Percentiles rank a stretch among this genome's conserved stretches.
Evolutionary conservation across 53 echinoderm and acorn worm species (phyloP).

Genomic region (Zoroaster sp.): DNA sequence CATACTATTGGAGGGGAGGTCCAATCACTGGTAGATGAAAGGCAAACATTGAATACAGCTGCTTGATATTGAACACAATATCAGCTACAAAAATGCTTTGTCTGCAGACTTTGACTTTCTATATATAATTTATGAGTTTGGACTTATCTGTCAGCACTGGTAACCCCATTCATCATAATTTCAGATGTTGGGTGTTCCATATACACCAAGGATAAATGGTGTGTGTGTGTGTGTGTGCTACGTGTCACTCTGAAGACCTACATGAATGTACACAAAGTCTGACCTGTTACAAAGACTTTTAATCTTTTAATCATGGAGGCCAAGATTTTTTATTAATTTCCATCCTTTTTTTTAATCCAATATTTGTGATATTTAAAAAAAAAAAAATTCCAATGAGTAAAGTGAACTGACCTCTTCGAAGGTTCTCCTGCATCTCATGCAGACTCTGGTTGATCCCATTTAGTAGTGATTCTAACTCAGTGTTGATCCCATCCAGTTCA

Average conservation of each 20-base stretch:
- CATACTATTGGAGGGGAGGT: neutral
- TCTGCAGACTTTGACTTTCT: too few relatives aligned
- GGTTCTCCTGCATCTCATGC: constrained; percentile 81
- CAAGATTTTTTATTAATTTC: neutral
- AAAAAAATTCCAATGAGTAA: neutral
- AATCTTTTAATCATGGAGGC: neutral
- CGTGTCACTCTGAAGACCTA: neutral
- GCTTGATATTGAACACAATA: neutral
- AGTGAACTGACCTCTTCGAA: constrained; percentile 62
- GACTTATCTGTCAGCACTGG: neutral
- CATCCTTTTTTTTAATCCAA: neutral
- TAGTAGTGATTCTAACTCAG: constrained; percentile 85
- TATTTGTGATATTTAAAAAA: neutral
- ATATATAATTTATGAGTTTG: neutral
- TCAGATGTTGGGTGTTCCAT: neutral
- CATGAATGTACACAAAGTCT: neutral
- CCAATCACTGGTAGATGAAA: neutral
- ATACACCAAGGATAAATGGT: neutral
- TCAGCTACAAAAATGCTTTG: too few relatives aligned
- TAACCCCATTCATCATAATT: neutral
- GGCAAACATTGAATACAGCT: neutral
- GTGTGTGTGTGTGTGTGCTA: neutral
- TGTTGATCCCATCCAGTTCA: constrained; percentile 75
- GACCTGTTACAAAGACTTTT: neutral
- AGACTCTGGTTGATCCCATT: constrained; percentile 95